Base-by-base conservation (phyloP, 2,113 vertebrate species). In the Trogon melanurus region DNA sequence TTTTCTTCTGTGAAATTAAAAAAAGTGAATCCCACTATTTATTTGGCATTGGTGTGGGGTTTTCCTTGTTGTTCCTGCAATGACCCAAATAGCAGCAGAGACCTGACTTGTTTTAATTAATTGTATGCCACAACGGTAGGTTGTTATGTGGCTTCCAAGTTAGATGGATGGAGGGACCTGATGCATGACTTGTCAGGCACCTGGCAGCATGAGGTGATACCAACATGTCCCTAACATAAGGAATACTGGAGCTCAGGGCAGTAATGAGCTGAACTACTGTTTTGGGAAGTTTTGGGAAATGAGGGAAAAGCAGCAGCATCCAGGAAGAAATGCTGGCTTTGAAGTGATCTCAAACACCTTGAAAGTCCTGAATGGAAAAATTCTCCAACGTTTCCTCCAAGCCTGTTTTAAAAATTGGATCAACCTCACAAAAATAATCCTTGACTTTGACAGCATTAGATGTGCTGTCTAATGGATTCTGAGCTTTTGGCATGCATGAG, bases 41-140 rank as follows among this genome's bases (percentile, higher is more conserved):
- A 34, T 69, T 78, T 84, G 34, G 17, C 21, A 44, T 34, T 80
- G 30, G 7, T 23, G 79, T 69, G 36, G 14, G 7, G 9, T 84
- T 91, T 84, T 66, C 16, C 16, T 85, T 9, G 14, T 45, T 64
- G 29, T 21, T 92, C 34, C 41, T 41, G 29, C 45, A 81, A 8
- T 2, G 2, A 54, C 14, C 67, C 73, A 83, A 48, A 36, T 36
- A 73, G 14, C 29, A 86, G 36, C 15, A 83, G 75, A 64, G 79
- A 74, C 25, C n/a, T 44, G 16, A 8, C 64, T 22, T 72, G 5
- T 4, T 30, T 50, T 41, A 71, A 72, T 60, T 79, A 69, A 36
- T 20, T 54, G 21, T 65, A 14, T 2, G 2, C 48, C 4, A 1
- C 20, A 67, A 34, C 1, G 3, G 26, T 44, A 38, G 50, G 5